Evolutionary conservation across 2,113 vertebrate genomes (phyloP), one percentile per base, ranked within the genome.

Genomic region (Athene noctua): DNA sequence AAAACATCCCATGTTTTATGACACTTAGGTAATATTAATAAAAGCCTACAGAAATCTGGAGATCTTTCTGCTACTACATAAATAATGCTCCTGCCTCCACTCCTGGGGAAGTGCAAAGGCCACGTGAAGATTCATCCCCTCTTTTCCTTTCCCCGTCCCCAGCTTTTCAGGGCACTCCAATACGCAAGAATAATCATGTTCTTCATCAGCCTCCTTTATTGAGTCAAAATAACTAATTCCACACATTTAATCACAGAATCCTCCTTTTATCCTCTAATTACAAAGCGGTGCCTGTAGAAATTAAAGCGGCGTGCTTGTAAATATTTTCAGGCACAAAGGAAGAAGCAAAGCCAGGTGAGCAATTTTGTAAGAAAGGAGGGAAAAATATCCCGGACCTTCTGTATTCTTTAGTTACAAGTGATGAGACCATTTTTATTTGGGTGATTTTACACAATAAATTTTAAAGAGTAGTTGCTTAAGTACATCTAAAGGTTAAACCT

Each of bases 401-500:
- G 20, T 82, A 85, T 97, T 94, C 80, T 92, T 91, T 36, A 68
- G 66, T 84, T 96, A 71, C 74, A 96, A 96, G 84, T 54, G 90
- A 94, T 86, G 90, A 95, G 55, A 90, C 25, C 58, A 11, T 95
- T 97, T 97, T 88, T 97, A 96, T 98, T 97, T 98, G 96, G 96
- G 86, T 95, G 86, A 62, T 79, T 97, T 96, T 97, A 93, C 78
- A 93, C 62, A 96, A 86, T 97, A 97, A 90, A 97, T 66, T 94
- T 87, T 90, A 92, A 95, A 96, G 93, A 79, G 25, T 77, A 92
- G 92, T 90, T 97, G 80, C 84, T 96, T 96, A 96, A 98, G 94
- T 88, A 97, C 88, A 93, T 97, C 92, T 96, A 97, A 97, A 98
- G 97, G 98, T 97, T 97, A 97, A 97, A 97, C 83, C 90, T 96